Conservation (phyloP, 2,113 vertebrate species). For the Synodontis membranacea region DNA sequence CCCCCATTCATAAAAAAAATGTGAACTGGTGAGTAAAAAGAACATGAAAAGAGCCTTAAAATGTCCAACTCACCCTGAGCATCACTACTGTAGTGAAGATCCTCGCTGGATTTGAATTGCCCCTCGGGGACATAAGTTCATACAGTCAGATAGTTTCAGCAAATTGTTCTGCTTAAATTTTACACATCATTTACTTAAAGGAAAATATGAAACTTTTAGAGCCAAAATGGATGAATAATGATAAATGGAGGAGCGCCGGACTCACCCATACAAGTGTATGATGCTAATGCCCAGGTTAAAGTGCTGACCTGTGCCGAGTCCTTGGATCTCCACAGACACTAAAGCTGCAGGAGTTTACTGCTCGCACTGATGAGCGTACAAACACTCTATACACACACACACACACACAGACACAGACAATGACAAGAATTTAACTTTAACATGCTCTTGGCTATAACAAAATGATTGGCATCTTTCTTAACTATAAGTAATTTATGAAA, state of each 20-base stretch:
- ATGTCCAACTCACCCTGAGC: slow-evolving; percentile 76
- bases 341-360: slow-evolving; percentile 89
- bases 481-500: neutral
- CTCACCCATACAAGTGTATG: slow-evolving; percentile 84
- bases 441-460: neutral
- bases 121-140: slow-evolving; percentile 25
- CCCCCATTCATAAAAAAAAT: too few species aligned
- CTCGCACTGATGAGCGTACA: slow-evolving; percentile 84
- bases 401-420: neutral
- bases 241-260: neutral
- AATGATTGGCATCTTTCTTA: neutral
- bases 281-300: slow-evolving; percentile 83
- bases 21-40: neutral
- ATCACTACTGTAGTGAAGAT: slow-evolving; percentile 87
- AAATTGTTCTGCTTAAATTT: neutral
- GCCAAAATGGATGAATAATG: neutral
- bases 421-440: neutral
- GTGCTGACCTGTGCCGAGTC: slow-evolving; percentile 82
- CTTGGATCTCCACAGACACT: slow-evolving; percentile 79
- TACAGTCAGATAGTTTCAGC: slow-evolving; percentile 37
- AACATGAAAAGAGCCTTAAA: neutral
- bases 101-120: slow-evolving; percentile 83
- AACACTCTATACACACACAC: slow-evolving; percentile 75
- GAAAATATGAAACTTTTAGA: neutral
- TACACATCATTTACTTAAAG: neutral